A percentile compares a stretch with the other conserved stretches of the same genome.
Evolutionary conservation across 2,888 invertebrate species (phyloP).

Genomic region (Brachylomia viminalis): DNA sequence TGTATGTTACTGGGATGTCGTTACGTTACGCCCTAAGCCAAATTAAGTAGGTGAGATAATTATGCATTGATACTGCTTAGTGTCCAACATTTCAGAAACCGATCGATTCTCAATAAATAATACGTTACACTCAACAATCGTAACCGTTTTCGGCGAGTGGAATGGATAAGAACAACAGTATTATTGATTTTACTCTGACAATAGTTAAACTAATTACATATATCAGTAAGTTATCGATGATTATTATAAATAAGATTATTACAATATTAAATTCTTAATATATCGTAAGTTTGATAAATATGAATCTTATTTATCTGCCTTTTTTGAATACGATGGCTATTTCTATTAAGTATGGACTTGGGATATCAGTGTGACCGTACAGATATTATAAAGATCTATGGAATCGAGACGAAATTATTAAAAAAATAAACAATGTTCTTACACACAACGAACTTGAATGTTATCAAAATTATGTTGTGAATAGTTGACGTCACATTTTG

Average conservation of each 20-base stretch:
- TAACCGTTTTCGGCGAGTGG: conserved; percentile 33
- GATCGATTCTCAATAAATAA: not conserved
- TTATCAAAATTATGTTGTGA: not conserved
- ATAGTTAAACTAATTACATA: conserved; percentile 12
- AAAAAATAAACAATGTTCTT: not conserved
- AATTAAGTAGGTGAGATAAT: conserved; percentile 12
- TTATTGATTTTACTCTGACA: conserved; percentile 19
- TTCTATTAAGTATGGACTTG: not conserved
- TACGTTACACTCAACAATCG: not conserved
- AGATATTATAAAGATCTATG: not conserved
- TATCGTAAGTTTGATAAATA: conserved; percentile 23
- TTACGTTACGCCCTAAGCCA: not conserved
- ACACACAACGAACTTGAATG: conserved; percentile 7
- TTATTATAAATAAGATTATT: conserved; percentile 34
- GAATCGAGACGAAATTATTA: conserved; percentile 6
- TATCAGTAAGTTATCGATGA: conserved; percentile 27
- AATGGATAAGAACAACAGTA: conserved; percentile 44
- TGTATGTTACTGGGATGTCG: conserved; percentile 37
- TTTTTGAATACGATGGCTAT: conserved; percentile 12
- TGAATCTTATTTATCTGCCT: conserved; percentile 16
- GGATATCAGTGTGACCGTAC: not conserved
- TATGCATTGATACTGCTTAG: conserved; percentile 8
- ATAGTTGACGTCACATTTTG: not conserved
- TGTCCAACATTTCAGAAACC: conserved; percentile 1
- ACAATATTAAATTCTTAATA: conserved; percentile 23